Conservation (phyloP, 2,888 invertebrate genomes). For the Dryococelus australis region DNA sequence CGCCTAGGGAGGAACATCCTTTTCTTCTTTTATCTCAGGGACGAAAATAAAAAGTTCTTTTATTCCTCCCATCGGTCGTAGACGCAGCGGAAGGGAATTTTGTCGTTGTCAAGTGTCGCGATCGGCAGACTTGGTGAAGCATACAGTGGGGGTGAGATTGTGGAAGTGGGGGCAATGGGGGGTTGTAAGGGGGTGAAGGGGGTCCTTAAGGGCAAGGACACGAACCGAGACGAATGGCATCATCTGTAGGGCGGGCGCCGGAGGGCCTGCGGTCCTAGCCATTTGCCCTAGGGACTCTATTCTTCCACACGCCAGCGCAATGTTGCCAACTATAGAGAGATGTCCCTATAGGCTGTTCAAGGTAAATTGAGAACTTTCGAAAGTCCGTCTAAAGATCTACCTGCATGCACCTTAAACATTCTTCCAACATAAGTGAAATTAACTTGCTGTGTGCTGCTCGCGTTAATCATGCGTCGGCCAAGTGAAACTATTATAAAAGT, state of each 20-base stretch:
- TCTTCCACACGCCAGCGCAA: too few relatives aligned
- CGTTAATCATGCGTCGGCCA: too few relatives aligned
- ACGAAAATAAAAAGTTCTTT: not conserved
- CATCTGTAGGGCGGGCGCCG: not conserved
- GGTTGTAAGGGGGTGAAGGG: not conserved
- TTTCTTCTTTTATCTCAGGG: not conserved
- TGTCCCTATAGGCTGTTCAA: too few relatives aligned
- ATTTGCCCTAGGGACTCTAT: too few relatives aligned
- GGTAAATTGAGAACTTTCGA: too few relatives aligned
- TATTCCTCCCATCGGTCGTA: not conserved
- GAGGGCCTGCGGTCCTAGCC: not conserved
- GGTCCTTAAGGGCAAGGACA: too few relatives aligned
- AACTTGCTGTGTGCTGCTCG: too few relatives aligned
- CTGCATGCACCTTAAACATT: too few relatives aligned
- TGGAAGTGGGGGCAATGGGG: not conserved
- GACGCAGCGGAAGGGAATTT: constrained; percentile 3
- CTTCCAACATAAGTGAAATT: too few relatives aligned
- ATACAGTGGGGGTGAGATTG: not conserved
- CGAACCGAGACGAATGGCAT: not conserved
- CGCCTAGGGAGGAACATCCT: not conserved
- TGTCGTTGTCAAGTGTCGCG: constrained; percentile 4
- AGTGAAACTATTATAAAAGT: too few relatives aligned
- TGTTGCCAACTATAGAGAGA: too few relatives aligned
- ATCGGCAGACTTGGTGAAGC: not conserved
- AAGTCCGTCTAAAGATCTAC: too few relatives aligned